Conservation (phyloP, 2,797 vertebrate species). For the Loriculus beryllinus region DNA sequence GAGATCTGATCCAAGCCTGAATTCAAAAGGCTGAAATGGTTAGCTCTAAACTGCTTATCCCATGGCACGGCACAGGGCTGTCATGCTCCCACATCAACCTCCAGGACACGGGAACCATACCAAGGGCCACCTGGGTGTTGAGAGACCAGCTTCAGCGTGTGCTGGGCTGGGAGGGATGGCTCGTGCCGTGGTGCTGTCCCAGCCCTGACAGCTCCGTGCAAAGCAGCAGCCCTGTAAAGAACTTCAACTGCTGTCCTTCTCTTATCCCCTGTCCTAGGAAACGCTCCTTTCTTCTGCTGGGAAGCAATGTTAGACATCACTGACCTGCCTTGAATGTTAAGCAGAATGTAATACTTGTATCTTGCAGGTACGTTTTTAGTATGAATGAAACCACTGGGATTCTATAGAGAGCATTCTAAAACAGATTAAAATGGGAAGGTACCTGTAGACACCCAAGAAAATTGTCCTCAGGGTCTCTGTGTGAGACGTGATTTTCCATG, state of each 20-base stretch:
- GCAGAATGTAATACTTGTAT: not conserved
- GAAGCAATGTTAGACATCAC: not conserved
- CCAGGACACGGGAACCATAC: rapidly evolving
- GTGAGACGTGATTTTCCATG: not conserved
- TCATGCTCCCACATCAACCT: not conserved
- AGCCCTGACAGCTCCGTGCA: not conserved
- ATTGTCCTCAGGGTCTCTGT: not conserved
- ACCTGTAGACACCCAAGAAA: not conserved
- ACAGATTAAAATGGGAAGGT: not conserved
- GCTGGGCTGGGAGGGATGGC: not conserved
- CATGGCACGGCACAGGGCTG: not conserved
- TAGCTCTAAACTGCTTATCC: not conserved
- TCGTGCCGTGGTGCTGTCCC: not conserved
- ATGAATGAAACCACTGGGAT: not conserved
- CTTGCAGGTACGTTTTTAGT: not conserved
- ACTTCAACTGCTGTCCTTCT: not conserved
- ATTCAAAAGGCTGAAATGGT: not conserved
- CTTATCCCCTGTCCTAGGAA: not conserved
- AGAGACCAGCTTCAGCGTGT: not conserved
- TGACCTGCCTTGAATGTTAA: not conserved
- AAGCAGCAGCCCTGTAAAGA: not conserved
- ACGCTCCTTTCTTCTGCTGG: not conserved
- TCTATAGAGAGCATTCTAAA: not conserved
- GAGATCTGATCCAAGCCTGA: not conserved
- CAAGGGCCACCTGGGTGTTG: not conserved